Percentiles rank a stretch among this genome's conserved stretches.
Conservation (phyloP, 2,113 vertebrate genomes). For the Ranitomeya variabilis region DNA sequence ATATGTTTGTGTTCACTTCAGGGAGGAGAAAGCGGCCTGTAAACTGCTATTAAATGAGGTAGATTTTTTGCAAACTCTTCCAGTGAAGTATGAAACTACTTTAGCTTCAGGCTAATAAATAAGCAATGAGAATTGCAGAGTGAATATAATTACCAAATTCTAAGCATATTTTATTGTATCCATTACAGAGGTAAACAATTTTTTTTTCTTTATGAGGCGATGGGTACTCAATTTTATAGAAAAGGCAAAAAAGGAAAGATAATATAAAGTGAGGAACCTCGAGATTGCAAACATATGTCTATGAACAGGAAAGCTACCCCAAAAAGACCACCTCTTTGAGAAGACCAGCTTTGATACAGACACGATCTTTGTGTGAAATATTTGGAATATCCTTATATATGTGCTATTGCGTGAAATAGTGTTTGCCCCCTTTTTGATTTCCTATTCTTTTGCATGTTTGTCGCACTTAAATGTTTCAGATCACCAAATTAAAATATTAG, state of each 20-base stretch:
- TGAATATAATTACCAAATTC: not conserved
- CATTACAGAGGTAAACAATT: not conserved
- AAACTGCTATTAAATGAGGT: not conserved
- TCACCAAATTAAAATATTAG: too few species aligned
- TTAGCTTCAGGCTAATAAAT: not conserved
- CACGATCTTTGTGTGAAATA: too few species aligned
- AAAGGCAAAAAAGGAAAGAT: not conserved
- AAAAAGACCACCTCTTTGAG: not conserved
- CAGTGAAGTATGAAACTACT: slow-evolving; percentile 13
- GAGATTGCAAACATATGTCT: too few species aligned
- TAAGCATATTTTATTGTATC: not conserved
- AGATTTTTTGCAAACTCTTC: slow-evolving; percentile 4
- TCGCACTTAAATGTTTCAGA: too few species aligned
- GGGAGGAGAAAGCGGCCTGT: not conserved
- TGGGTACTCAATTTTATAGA: not conserved
- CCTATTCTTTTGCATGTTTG: too few species aligned
- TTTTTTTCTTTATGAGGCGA: not conserved
- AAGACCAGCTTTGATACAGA: not conserved
- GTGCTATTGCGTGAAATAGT: too few species aligned
- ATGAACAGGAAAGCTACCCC: too few species aligned
- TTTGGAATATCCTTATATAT: too few species aligned
- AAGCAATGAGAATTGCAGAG: not conserved
- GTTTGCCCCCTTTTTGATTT: too few species aligned
- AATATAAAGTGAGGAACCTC: not conserved
- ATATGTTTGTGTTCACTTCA: not conserved